phyloP scores from a whole-genome alignment of 2,797 vertebrate species.

The Myotis daubentonii region DNA sequence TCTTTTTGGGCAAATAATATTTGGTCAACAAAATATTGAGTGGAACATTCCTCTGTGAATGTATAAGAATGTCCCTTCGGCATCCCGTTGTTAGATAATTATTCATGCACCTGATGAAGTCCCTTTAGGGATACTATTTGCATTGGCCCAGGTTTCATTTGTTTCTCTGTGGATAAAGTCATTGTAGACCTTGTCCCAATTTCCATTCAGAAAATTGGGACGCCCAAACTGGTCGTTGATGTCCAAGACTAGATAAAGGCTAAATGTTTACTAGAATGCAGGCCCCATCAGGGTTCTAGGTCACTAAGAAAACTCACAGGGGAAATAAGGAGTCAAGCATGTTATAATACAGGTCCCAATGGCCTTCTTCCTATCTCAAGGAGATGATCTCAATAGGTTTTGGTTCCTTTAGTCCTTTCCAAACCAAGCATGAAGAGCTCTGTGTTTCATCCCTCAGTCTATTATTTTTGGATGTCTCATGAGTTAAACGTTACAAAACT shows the following conservation, averaged over 20 bases:
- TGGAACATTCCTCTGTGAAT: background rate
- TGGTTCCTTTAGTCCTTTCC: background rate
- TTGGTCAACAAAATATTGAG: background rate
- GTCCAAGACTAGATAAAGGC: background rate
- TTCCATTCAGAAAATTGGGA: background rate
- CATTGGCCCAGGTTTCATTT: background rate
- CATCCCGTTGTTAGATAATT: background rate
- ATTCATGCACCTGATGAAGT: background rate
- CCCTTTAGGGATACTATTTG: background rate
- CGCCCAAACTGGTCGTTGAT: background rate
- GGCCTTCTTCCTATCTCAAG: background rate
- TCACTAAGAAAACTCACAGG: background rate
- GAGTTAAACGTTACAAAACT: conserved; percentile 21
- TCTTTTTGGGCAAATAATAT: background rate
- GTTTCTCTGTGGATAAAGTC: background rate
- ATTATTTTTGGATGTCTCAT: background rate
- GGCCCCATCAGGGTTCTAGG: background rate
- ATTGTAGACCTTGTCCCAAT: background rate
- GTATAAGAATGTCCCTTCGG: background rate
- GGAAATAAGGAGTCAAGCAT: background rate
- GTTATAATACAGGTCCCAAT: background rate
- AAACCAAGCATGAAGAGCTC: background rate
- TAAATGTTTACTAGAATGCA: background rate
- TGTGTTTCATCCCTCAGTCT: background rate
- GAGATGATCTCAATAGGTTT: background rate